phyloP scores from a whole-genome alignment of 2,797 vertebrate species.

The Pelodytes ibericus region DNA sequence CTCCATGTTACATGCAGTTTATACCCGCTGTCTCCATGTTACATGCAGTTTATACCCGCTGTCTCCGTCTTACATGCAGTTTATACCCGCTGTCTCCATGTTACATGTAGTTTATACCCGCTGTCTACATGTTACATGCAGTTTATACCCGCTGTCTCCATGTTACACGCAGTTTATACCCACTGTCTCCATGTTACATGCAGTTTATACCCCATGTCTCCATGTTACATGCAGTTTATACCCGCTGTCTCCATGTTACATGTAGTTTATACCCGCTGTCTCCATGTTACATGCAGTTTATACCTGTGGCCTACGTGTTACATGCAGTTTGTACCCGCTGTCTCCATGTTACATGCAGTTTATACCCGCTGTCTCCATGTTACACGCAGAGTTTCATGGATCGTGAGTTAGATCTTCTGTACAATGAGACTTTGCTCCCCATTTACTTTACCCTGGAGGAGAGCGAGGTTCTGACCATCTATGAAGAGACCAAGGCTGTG shows the following conservation, averaged over 20 bases:
- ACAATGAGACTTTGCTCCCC: constrained; percentile 72
- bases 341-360: too few relatives aligned
- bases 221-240: constrained; percentile 60
- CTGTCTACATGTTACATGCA: too few relatives aligned
- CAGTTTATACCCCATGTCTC: too few relatives aligned
- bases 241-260: too few relatives aligned
- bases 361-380: not conserved
- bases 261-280: too few relatives aligned
- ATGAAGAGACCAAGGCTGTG: constrained; percentile 73
- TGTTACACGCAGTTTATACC: constrained; percentile 62
- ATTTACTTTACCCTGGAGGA: constrained; percentile 75
- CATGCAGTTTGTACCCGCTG: too few relatives aligned
- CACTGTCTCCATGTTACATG: too few relatives aligned
- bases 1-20: too few relatives aligned
- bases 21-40: not conserved
- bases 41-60: too few relatives aligned
- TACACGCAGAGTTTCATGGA: constrained; percentile 73
- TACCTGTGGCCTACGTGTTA: too few relatives aligned
- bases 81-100: not conserved
- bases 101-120: constrained; percentile 64
- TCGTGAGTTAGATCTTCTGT: constrained; percentile 69
- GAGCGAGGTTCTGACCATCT: constrained; percentile 76
- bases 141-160: too few relatives aligned
- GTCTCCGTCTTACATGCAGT: too few relatives aligned
- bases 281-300: constrained; percentile 58